Evolutionary conservation across 2,113 vertebrate genomes (phyloP), one percentile per base, ranked within the genome.

Genomic region (Carlito syrichta): DNA sequence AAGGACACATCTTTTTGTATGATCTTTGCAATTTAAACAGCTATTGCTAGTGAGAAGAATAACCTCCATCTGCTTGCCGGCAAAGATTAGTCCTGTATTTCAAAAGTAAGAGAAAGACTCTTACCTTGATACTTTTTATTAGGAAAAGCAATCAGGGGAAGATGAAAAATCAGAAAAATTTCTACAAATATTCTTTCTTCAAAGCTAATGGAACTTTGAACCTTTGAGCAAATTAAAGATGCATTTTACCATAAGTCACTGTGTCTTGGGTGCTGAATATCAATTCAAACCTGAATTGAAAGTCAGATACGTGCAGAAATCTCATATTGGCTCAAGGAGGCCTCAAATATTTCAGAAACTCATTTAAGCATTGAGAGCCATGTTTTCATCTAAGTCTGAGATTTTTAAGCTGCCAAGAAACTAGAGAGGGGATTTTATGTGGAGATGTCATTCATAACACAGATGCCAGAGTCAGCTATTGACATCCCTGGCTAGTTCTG

Each of bases 21-120:
- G 76, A 78, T 91, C 68, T 95, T 89, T 94, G 68, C 88, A 83
- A 96, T 93, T 96, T 93, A 97, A 94, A 77, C 16, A 95, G 73
- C 6, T 62, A 63, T 88, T 82, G 19, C 62, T 71, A 93, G 43
- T 48, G 43, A 96, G 86, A 92, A 94, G 27, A 8, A 79, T 66
- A n/a, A 86, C 86, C 96, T 92, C 12, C 16, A 87, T 86, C 25
- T 86, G 50, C 73, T 95, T 89, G 27, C 77, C 22, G 91, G 43
- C 23, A 68, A 63, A 88, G 60, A 69, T 94, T 76, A 96, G 23
- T 32, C 63, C 45, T 74, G 0, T 62, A 92, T 96, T 96, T 95
- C 74, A 91, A 91, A 96, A 9, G 77, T 60, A 94, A 66, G 13
- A 69, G 56, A 95, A 92, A 95, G 68, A 85, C 2, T 92, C 56